Evolutionary conservation across 2,888 invertebrate genomes (phyloP).

Genomic region (Mantis religiosa): DNA sequence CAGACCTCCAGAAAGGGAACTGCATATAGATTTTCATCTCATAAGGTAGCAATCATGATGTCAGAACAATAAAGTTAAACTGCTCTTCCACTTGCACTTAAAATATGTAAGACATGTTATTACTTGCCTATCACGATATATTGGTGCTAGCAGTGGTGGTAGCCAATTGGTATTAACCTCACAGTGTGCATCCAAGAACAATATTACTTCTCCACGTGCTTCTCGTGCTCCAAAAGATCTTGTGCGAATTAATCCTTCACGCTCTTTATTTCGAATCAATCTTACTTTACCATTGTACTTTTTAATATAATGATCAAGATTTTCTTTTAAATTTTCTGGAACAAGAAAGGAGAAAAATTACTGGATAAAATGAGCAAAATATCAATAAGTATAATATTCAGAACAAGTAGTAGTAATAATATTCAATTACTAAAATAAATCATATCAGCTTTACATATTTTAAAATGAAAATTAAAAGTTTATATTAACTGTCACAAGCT

Average conservation of each 20-base stretch:
- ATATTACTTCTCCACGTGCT: constrained; percentile 90
- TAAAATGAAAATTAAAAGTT: no score
- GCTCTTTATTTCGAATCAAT: constrained; percentile 78
- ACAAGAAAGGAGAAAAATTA: constrained; percentile 17
- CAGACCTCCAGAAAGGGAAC: no score
- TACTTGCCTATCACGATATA: constrained; percentile 67
- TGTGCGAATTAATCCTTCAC: constrained; percentile 92
- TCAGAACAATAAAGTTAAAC: no score
- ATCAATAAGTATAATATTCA: no score
- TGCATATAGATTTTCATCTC: no score
- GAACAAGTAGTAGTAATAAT: no score
- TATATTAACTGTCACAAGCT: no score
- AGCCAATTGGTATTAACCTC: constrained; percentile 97
- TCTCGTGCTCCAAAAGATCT: constrained; percentile 87
- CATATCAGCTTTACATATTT: no score
- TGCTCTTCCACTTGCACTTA: no score
- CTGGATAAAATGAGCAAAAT: no score
- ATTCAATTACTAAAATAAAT: no score
- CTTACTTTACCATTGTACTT: constrained; percentile 86
- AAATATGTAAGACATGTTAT: neutral
- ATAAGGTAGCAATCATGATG: no score
- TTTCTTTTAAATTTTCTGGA: constrained; percentile 71
- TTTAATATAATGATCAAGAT: constrained; percentile 81
- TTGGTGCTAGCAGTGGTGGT: constrained; percentile 91
- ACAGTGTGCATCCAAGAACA: constrained; percentile 97